Evolutionary conservation across 2,888 invertebrate genomes (phyloP), one percentile per base, ranked within the genome.

Genomic region (Tineola bisselliella): DNA sequence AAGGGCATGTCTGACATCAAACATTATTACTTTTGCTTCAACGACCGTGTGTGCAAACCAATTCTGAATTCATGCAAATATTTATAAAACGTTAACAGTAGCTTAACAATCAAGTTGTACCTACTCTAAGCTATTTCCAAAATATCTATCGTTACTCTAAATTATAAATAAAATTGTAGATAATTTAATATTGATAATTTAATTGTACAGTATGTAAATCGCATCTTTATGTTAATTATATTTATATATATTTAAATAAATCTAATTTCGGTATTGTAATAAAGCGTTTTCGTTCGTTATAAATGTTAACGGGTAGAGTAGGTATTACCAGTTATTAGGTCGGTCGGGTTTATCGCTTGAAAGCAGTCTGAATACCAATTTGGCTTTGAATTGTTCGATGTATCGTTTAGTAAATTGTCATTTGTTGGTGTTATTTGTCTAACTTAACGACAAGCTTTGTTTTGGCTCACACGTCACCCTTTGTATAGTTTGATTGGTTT

Each of bases 311-410:
- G 58, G 33, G 33, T n/a, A 18, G 11, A 30, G n/a, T 57, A 58
- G 33, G 33, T 74, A 72, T 71, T 70, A 68, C 64, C 70, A 66
- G 72, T 75, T 76, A 77, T 74, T 76, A 73, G 68, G 71, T 67
- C 68, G 65, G 63, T 57, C 61, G 48, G 59, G 59, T 59, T 54
- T 75, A 78, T 76, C 70, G 69, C 64, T 61, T 54, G 62, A 66
- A 62, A 66, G 63, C 71, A 72, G 67, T 65, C 71, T 69, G 75
- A 74, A 79, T 77, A 68, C 71, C 70, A 71, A 77, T 58, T 58
- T 12, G 58, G 58, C 31, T 31, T 33, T 13, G 15, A 33, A 33
- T 58, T 33, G 30, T 48, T 48, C 11, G 19, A 56, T n/a, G 30
- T 25, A 56, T 56, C 19, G 58, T 58, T 58, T 58, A 58, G 12